These are phyloP conservation scores for Torymus texanus DNA, from an alignment of 2,888 invertebrate species.

Conservation along the genomic window DNA sequence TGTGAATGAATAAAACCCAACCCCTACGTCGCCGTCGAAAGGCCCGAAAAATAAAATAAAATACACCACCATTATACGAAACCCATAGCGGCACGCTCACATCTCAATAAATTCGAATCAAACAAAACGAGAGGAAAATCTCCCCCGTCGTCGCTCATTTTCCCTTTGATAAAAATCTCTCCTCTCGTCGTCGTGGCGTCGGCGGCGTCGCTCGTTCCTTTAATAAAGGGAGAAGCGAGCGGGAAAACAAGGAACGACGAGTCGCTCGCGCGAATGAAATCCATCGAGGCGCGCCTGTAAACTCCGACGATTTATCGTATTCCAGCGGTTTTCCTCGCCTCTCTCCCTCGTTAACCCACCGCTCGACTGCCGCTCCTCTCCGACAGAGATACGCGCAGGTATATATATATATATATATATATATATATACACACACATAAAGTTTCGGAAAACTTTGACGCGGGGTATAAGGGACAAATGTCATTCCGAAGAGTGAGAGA, in stretches of 20 bases:
- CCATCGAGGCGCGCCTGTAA: slow-evolving; percentile 53
- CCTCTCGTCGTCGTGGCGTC: not conserved
- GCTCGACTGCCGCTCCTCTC: slow-evolving; percentile 36
- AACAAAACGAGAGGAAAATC: slow-evolving; percentile 29
- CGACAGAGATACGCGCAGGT: slow-evolving; percentile 28
- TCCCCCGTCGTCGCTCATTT: not conserved
- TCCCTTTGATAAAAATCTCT: slow-evolving; percentile 33
- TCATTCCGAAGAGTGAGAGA: not conserved
- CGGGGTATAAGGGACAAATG: slow-evolving; percentile 2
- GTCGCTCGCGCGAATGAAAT: slow-evolving; percentile 39
- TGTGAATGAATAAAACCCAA: no score
- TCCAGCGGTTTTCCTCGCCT: slow-evolving; percentile 49
- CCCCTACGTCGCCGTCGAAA: no score
- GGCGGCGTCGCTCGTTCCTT: slow-evolving; percentile 15
- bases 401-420: slow-evolving; percentile 1
- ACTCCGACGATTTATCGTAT: slow-evolving; percentile 51
- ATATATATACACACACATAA: slow-evolving; percentile 3
- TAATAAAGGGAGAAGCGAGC: slow-evolving; percentile 42
- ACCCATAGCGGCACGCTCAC: not conserved
- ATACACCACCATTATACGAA: no score
- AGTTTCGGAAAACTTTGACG: slow-evolving; percentile 36
- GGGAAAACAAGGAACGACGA: not conserved
- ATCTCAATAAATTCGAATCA: slow-evolving; percentile 44
- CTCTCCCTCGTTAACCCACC: slow-evolving; percentile 37
- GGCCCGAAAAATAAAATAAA: no score